A percentile compares a stretch with the other conserved stretches of the same genome.
Evolutionary conservation across 2,113 vertebrate genomes (phyloP).

Genomic region (Pseudorhombus dupliciocellatus): DNA sequence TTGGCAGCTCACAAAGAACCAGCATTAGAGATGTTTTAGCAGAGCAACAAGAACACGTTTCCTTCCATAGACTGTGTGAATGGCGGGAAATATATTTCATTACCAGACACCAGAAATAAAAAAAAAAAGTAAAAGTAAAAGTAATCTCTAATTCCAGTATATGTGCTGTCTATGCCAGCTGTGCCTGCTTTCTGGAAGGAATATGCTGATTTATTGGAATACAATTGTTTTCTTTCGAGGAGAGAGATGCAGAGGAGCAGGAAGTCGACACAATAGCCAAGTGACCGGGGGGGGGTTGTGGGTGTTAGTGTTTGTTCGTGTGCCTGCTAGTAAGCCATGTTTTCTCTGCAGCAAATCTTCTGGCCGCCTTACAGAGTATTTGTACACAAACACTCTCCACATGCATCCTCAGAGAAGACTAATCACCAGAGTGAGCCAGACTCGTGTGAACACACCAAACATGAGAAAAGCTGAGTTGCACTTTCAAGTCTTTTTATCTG

Average conservation of each 20-base stretch:
- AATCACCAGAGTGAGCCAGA: not conserved
- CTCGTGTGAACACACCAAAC: not conserved
- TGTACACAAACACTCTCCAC: conserved; percentile 38
- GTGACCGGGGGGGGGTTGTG: not conserved
- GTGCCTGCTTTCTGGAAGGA: not conserved
- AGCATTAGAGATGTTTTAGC: not conserved
- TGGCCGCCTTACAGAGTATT: conserved; percentile 11
- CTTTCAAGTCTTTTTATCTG: not conserved
- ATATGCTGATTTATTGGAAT: not conserved
- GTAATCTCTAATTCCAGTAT: conserved; percentile 5
- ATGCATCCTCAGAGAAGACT: conserved; percentile 11
- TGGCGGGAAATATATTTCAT: conserved; percentile 29
- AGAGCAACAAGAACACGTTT: conserved; percentile 5
- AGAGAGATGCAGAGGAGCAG: not conserved
- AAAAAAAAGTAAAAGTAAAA: too few species aligned
- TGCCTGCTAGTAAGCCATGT: conserved; percentile 17
- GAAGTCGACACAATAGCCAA: conserved; percentile 3
- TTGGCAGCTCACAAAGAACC: not conserved
- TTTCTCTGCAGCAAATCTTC: conserved; percentile 47
- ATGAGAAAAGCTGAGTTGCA: not conserved
- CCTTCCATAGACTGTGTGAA: conserved; percentile 23
- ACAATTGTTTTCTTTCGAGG: not conserved
- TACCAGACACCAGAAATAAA: conserved; percentile 12
- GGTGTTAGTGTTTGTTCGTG: not conserved
- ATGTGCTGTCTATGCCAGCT: not conserved